Evolutionary conservation across 2,888 invertebrate genomes (phyloP).

Genomic region (Pteria penguin): DNA sequence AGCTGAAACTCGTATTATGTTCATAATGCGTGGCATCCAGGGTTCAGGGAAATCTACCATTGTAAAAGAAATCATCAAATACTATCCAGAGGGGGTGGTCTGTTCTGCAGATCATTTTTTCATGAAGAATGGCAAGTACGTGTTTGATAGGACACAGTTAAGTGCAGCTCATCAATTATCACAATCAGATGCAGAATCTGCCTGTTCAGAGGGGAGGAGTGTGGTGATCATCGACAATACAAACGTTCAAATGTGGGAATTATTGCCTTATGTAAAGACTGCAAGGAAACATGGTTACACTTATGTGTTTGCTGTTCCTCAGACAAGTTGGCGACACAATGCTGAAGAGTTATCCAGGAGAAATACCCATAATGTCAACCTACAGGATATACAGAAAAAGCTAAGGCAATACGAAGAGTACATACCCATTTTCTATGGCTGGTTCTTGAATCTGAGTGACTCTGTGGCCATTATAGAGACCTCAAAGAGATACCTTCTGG

Average conservation of each 20-base stretch:
- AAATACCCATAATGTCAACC: conserved; percentile 70
- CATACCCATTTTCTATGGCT: conserved; percentile 75
- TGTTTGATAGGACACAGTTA: conserved; percentile 68
- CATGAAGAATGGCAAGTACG: conserved; percentile 63
- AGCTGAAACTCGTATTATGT: conserved; percentile 67
- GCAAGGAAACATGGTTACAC: conserved; percentile 72
- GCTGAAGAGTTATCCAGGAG: conserved; percentile 64
- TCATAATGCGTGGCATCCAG: conserved; percentile 79
- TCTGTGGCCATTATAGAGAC: conserved; percentile 52
- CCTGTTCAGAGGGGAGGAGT: conserved; percentile 60
- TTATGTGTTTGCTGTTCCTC: conserved; percentile 75
- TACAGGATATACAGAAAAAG: conserved; percentile 59
- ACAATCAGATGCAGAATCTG: conserved; percentile 66
- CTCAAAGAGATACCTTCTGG: conserved; percentile 49
- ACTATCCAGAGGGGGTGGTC: conserved; percentile 65
- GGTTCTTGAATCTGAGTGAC: conserved; percentile 70
- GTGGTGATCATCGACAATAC: conserved; percentile 80
- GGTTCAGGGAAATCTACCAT: conserved; percentile 79
- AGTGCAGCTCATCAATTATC: conserved; percentile 75
- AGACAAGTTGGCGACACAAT: conserved; percentile 77
- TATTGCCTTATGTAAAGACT: conserved; percentile 72
- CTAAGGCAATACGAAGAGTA: conserved; percentile 61
- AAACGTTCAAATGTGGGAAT: conserved; percentile 77
- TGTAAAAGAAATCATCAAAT: conserved; percentile 61
- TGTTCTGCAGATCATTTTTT: conserved; percentile 79